Base-by-base conservation (phyloP, 2,113 vertebrate species). In the Eulacestoma nigropectus region DNA sequence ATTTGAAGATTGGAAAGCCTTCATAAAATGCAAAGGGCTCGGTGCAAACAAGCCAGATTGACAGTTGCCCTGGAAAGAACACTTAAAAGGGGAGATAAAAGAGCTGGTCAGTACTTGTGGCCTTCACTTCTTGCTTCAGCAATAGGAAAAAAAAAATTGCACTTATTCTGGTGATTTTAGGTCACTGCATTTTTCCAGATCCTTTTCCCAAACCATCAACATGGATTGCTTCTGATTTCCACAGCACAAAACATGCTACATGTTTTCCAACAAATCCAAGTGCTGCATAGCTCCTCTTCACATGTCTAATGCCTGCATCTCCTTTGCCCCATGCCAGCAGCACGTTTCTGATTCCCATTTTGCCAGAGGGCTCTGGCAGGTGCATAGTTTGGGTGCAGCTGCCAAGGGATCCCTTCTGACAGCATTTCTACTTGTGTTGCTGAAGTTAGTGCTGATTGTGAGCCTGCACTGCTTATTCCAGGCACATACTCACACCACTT, bases 391-490 rank as follows among this genome's bases (percentile, higher is more conserved):
- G 5, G 78, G 65, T 32, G 77, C 89, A 74, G 89, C 83, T 87
- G 90, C 92, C 68, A 26, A 49, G 52, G 47, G 15, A 11, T 95
- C 78, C 16, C 86, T 42, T 23, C 79, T 82, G 82, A 72, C 87
- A 85, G 59, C 46, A 1, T 39, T 60, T 46, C 64, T 50, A 9
- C 56, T 52, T 74, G 64, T 90, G 23, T 39, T 7, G 2, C 73
- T 64, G 65, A 42, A 80, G 88, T 93, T 20, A 77, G 68, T 83
- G 75, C 88, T 77, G 78, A 55, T 56, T 72, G 93, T 81, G 93
- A 93, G 88, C 49, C 64, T 67, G 49, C 47, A 8, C 72, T 92
- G 94, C 69, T 69, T 44, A 94, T 95, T 96, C 96, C 69, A 57
- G 69, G 80, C 95, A 94, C 92, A 86, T 78, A 7, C 55, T 83